A percentile compares a stretch with the other conserved stretches of the same genome.
Conservation (phyloP, 2,797 vertebrate genomes). For the Avahi laniger region DNA sequence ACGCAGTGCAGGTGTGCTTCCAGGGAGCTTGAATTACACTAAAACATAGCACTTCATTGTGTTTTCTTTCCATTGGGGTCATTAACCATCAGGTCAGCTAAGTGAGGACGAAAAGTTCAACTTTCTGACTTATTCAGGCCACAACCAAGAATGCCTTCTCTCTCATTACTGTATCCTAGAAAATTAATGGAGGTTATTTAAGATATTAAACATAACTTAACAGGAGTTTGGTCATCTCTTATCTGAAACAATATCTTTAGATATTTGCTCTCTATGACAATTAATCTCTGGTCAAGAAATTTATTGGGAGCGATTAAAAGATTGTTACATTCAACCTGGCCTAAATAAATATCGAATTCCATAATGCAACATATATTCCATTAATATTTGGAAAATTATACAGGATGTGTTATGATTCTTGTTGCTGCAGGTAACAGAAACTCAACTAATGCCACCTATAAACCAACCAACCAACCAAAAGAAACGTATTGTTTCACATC, state of each 20-base stretch:
- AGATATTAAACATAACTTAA: neutral
- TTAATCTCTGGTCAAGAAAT: neutral
- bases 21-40: neutral
- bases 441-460: neutral
- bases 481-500: neutral
- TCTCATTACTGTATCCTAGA: neutral
- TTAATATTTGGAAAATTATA: neutral
- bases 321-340: neutral
- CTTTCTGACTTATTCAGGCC: neutral
- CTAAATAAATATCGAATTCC: neutral
- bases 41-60: neutral
- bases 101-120: neutral
- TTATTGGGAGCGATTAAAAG: neutral
- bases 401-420: neutral
- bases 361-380: neutral
- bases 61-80: neutral
- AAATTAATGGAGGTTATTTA: neutral
- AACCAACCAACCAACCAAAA: neutral
- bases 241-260: neutral
- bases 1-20: neutral
- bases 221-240: neutral
- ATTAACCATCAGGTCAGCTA: neutral
- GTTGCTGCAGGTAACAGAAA: neutral
- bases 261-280: neutral
- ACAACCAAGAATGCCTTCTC: neutral